Evolutionary conservation across 2,797 vertebrate species (phyloP), one percentile per base, ranked within the genome.

Genomic region (Peromyscus aztecus): DNA sequence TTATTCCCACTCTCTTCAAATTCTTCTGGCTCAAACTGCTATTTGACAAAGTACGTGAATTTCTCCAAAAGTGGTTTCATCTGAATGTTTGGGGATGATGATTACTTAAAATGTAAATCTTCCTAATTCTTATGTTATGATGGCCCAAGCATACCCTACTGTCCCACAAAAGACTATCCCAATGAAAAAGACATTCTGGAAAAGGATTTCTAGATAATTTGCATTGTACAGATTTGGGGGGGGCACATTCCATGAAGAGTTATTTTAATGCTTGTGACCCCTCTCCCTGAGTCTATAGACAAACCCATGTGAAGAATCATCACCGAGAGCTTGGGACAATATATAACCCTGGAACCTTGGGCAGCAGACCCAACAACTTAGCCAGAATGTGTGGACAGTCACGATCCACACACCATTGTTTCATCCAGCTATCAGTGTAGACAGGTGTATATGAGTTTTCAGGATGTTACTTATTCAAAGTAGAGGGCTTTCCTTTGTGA

Each of bases 21-120:
- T 78, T 93, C n/a, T 89, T 94, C 73, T 73, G 81, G 61, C 71
- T 97, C 86, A 91, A 9, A 89, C 80, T 95, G 13, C 71, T 94
- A 17, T 85, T 91, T 85, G 84, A 81, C 59, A 89, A 93, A 77
- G 21, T 61, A 24, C 61, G 40, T 40, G 73, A 8, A 83, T 95
- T 97, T 97, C 21, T 91, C 57, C 2, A 63, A 89, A 93, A 86
- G 46, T 67, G 37, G 37, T 61, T 95, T 95, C 29, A 52, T 29
- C 8, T 82, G 4, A n/a, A 7, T 57, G 4, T 7, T 82, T 85
- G 27, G 78, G 19, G 3, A 86, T 52, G 3, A 86, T 52, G 2
- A 40, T 89, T 67, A 52, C 37, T 92, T 81, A 82, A n/a, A 61
- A 24, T 65, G 4, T 31, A 92, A 92, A 76, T 69, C 37, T 77